Base-by-base conservation (phyloP, 2,113 vertebrate species). In the Varanus komodoensis region DNA sequence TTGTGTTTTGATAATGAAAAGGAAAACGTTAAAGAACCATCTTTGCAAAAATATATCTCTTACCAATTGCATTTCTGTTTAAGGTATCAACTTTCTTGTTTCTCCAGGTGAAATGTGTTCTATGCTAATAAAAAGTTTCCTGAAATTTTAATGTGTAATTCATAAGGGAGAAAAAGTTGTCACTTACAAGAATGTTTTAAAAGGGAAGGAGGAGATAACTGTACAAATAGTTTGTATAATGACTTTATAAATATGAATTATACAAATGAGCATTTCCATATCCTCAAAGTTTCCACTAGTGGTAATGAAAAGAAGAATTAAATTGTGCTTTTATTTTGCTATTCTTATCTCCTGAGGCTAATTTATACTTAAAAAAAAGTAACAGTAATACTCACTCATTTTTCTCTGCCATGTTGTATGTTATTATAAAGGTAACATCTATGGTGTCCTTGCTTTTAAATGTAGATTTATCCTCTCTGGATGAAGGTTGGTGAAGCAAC, bases 381-480 rank as follows among this genome's bases (percentile, higher is more conserved):
- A 96, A 93, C 91, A 96, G 97, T 93, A 96, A 96, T 96, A 96
- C 97, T 96, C 93, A 97, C 97, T 97, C 95, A 96, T 97, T 97
- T 97, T 97, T 97, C 96, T 96, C 95, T 96, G 94, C 91, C 92
- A 92, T 93, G 92, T 96, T 96, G 97, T 94, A 96, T 93, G 88
- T 88, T 95, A 97, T 97, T 96, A 97, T 95, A 95, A 97, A 97
- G 95, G 96, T 97, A 97, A 97, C 96, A 97, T 97, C 95, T 94
- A 96, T 87, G 1, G 75, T 97, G 97, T 96, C 97, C 97, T 97
- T 98, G 97, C 97, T 98, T 97, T 98, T 95, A 97, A 98, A 97
- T 97, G 97, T 96, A 97, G 97, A 97, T 97, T 97, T 96, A 96
- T 94, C 92, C 96, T 97, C 96, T 97, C 97, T 92, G 95, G 96